Evolutionary conservation across 2,797 vertebrate genomes (phyloP).

Genomic region (Taeniopygia guttata): DNA sequence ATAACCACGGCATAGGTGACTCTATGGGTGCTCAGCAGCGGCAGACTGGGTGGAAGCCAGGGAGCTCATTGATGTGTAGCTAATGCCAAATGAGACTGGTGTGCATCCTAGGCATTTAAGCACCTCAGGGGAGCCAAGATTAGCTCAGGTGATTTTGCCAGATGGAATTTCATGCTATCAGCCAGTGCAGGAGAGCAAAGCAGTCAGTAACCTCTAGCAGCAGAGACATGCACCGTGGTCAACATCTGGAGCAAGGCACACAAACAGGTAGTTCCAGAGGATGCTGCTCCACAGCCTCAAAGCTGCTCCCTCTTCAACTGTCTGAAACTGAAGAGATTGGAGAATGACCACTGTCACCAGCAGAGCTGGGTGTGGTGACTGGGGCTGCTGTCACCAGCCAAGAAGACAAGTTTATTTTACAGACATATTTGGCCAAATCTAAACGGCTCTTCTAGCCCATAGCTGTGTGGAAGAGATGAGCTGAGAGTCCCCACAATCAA

Average conservation of each 20-base stretch:
- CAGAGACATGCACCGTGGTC: fast-evolving
- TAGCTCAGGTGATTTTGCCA: neutral
- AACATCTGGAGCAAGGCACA: neutral
- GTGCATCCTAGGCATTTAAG: neutral
- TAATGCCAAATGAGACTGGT: neutral
- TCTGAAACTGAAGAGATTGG: neutral
- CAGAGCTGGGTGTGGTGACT: neutral
- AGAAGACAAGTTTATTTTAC: neutral
- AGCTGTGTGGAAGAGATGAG: fast-evolving
- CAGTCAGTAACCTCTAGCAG: neutral
- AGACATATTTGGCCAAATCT: neutral
- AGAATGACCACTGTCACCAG: neutral
- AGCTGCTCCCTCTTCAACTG: fast-evolving
- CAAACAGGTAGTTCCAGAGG: neutral
- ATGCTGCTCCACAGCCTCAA: neutral
- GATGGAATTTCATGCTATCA: neutral
- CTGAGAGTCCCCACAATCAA: neutral
- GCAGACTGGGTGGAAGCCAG: neutral
- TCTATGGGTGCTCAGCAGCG: neutral
- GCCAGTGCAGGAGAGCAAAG: neutral
- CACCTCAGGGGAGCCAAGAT: neutral
- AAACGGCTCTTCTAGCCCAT: neutral
- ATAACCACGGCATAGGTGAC: neutral
- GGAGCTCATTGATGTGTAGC: neutral
- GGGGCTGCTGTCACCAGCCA: neutral